A percentile compares a stretch with the other conserved stretches of the same genome.
Evolutionary conservation across 2,797 vertebrate genomes (phyloP).

Genomic region (Lindbergichthys nudifrons): DNA sequence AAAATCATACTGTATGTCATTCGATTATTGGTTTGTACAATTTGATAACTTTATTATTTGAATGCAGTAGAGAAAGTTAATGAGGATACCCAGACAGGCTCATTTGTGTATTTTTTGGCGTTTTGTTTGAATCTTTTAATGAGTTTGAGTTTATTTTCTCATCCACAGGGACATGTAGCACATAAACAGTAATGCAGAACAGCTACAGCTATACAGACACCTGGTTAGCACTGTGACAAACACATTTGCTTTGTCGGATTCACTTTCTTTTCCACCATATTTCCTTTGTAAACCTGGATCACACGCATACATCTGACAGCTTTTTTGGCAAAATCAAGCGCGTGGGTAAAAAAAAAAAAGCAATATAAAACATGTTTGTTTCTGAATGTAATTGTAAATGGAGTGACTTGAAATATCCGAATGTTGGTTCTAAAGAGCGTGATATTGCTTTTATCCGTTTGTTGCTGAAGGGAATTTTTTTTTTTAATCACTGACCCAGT

Average conservation of each 20-base stretch:
- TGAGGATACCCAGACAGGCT: background rate
- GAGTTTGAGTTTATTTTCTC: conserved; percentile 5
- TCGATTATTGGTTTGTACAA: conserved; percentile 29
- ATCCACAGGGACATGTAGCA: conserved; percentile 18
- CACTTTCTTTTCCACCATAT: background rate
- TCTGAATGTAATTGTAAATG: conserved; percentile 53
- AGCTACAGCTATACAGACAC: conserved; percentile 13
- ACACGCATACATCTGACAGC: background rate
- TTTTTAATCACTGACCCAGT: conserved; percentile 19
- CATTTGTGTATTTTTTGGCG: background rate
- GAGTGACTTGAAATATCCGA: conserved; percentile 34
- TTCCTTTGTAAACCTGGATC: conserved; percentile 1
- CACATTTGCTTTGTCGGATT: background rate
- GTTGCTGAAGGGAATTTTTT: conserved; percentile 24
- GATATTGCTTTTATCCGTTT: conserved; percentile 21
- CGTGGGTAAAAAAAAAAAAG: conserved; percentile 25
- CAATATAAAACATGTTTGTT: conserved; percentile 12
- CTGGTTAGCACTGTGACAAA: conserved; percentile 43
- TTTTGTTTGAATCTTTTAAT: conserved; percentile 13
- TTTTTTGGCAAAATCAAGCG: conserved; percentile 14
- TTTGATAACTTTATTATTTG: conserved; percentile 34
- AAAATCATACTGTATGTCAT: conserved; percentile 53
- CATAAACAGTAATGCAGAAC: conserved; percentile 1
- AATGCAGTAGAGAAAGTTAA: conserved; percentile 8
- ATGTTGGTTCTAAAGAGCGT: conserved; percentile 28